Base-by-base conservation (phyloP, 1,140 invertebrate species). In the Matsumurasca onukii region DNA sequence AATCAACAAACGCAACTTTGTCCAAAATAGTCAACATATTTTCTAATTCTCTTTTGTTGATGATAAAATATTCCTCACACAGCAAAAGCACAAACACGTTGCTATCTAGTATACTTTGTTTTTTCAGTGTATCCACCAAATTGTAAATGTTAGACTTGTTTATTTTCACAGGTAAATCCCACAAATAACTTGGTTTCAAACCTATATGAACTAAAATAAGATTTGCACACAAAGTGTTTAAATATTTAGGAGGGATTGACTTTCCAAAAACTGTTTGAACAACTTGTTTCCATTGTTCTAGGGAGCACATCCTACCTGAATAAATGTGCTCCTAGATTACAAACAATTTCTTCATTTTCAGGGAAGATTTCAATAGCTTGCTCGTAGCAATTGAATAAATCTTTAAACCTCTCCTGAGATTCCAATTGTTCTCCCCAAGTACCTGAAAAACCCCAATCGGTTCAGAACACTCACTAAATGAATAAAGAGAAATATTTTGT, bases 321-420 rank as follows among this genome's bases (percentile, higher is more conserved):
- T 12, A 82, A 70, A 69, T 82, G 80, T 61, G 72, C 69, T 30
- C 73, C 73, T 39, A 75, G 69, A 68, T 73, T 70, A 76, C 75
- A 80, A n/a, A 80, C 67, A 24, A 81, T 70, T 24, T 73, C 66
- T 69, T 78, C 78, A 73, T 77, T 76, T 24, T 79, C 75, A 52
- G 77, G 77, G 69, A 76, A 80, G 3, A 80, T 45, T 66, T 78
- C 74, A 59, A 79, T 75, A 9, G 80, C 81, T 74, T 81, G 75
- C 31, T 80, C 75, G 74, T 81, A 82, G 65, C 78, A 78, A 27
- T 76, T 73, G 66, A 82, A 79, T 12, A 82, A 67, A 59, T 82
- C 77, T 31, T 69, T 39, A 63, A 65, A 71, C 34, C 65, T 59
- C 15, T 63, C 31, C 31, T 71, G 17, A 20, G 34, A 25, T 31